phyloP scores from a whole-genome alignment of 2,888 invertebrate species.

The Drosophila ustulata region DNA sequence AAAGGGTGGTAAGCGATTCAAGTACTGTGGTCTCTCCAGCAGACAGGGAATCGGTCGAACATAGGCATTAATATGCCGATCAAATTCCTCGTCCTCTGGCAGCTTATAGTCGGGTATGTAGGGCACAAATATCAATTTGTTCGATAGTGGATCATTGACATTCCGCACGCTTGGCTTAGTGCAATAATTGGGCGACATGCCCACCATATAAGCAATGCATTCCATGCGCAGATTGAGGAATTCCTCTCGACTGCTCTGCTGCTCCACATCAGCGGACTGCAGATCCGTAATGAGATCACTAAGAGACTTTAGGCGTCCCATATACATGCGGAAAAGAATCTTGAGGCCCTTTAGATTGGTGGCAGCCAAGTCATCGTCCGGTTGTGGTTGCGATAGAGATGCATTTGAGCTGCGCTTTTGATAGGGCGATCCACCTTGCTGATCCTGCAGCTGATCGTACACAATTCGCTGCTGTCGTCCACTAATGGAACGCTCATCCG shows the following conservation, averaged over 20 bases:
- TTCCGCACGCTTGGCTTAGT: constrained; percentile 57
- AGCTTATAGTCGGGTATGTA: constrained; percentile 83
- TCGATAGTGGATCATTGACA: constrained; percentile 39
- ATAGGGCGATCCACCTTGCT: constrained; percentile 60
- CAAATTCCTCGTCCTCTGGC: constrained; percentile 67
- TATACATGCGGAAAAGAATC: constrained; percentile 87
- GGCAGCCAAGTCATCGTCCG: constrained; percentile 67
- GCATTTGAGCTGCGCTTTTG: constrained; percentile 78
- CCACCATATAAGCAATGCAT: constrained; percentile 81
- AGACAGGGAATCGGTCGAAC: constrained; percentile 83
- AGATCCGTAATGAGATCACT: constrained; percentile 81
- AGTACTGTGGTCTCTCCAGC: constrained; percentile 81
- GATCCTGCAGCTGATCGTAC: constrained; percentile 81
- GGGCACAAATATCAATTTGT: constrained; percentile 75
- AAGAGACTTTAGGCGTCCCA: constrained; percentile 85
- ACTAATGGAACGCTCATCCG: constrained; percentile 74
- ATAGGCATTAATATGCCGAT: constrained; percentile 73
- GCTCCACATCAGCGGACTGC: constrained; percentile 79
- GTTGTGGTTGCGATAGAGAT: constrained; percentile 66
- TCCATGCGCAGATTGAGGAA: constrained; percentile 81
- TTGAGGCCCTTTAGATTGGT: constrained; percentile 86
- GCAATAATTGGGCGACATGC: constrained; percentile 70
- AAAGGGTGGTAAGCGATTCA: constrained; percentile 84
- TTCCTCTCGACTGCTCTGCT: constrained; percentile 75
- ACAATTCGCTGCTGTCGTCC: constrained; percentile 74